Evolutionary conservation across 2,797 vertebrate species (phyloP), one percentile per base, ranked within the genome.

Genomic region (Oreonectes daqikongensis): DNA sequence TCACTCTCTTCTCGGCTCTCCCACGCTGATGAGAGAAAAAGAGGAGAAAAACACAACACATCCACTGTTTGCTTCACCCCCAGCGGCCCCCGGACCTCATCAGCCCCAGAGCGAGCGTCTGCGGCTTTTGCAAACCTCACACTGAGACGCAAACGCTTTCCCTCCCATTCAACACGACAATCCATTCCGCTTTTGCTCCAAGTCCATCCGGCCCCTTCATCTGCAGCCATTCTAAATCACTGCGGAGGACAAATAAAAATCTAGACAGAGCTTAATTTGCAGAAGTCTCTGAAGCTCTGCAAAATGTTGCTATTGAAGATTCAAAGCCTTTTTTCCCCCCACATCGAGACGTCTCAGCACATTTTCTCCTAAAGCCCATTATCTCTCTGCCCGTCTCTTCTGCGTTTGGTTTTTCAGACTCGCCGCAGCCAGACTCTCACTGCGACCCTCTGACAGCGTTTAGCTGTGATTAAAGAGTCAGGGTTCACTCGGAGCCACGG

Each of bases 401-500:
- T 77, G 61, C 42, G 38, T 70, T 46, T 26, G 42, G 71, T 73
- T 67, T 75, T 57, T 59, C 72, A 57, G 71, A 59, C 65, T 74
- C 48, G 11, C 30, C 20, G 5, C 75, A 81, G 80, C 71, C 22
- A 69, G 81, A 85, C 88, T 89, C 85, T 88, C 69, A 82, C 84
- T 85, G 59, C 26, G 17, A 75, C 76, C 67, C 89, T 81, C 85
- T 86, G 88, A 88, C 88, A 86, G 88, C 86, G 87, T 90, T 92
- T 90, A 90, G 88, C 87, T 85, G 81, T 89, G 90, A 92, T 92
- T 92, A 91, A 88, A 79, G 81, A 88, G 89, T 90, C 89, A 90
- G 88, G 90, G 90, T 87, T 92, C 90, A 90, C n/a, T 74, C 85
- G 73, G 84, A 85, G 87, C 90, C 86, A 85, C 3, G 15, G 89